A percentile compares a stretch with the other conserved stretches of the same genome.
Conservation (phyloP, 2,797 vertebrate species). For the Propithecus perrieri region DNA sequence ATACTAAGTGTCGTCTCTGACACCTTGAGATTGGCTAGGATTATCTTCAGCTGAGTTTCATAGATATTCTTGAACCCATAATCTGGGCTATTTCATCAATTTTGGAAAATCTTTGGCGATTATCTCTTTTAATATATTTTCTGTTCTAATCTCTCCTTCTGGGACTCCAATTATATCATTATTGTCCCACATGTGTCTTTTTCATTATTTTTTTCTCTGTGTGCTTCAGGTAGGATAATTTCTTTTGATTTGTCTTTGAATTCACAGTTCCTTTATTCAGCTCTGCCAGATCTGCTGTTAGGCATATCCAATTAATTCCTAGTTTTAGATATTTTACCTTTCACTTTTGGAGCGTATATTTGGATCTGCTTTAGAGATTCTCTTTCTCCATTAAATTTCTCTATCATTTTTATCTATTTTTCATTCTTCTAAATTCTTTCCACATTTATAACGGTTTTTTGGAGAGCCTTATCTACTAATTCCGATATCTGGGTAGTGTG, state of each 20-base stretch:
- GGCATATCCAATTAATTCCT: slow-evolving; percentile 36
- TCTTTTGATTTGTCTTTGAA: slow-evolving; percentile 26
- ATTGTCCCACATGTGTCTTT: background rate
- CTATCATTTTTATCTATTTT: background rate
- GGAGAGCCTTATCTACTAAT: background rate
- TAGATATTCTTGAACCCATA: background rate
- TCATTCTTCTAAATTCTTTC: background rate
- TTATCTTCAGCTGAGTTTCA: background rate
- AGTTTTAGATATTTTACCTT: slow-evolving; percentile 22
- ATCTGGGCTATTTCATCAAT: background rate
- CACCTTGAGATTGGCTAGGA: background rate
- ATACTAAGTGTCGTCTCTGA: background rate
- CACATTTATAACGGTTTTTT: background rate
- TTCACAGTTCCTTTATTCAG: background rate
- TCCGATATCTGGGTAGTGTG: background rate
- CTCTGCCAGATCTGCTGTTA: background rate
- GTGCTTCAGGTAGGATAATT: slow-evolving; percentile 37
- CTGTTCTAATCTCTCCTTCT: background rate
- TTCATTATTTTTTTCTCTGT: slow-evolving; percentile 16
- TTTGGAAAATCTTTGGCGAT: background rate
- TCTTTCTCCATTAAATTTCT: slow-evolving; percentile 23
- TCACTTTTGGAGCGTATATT: background rate
- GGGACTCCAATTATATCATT: background rate
- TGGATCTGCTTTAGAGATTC: background rate
- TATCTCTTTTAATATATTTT: slow-evolving; percentile 28